A percentile compares a stretch with the other conserved stretches of the same genome.
Evolutionary conservation across 2,113 vertebrate genomes (phyloP).

Genomic region (Gila orcuttii): DNA sequence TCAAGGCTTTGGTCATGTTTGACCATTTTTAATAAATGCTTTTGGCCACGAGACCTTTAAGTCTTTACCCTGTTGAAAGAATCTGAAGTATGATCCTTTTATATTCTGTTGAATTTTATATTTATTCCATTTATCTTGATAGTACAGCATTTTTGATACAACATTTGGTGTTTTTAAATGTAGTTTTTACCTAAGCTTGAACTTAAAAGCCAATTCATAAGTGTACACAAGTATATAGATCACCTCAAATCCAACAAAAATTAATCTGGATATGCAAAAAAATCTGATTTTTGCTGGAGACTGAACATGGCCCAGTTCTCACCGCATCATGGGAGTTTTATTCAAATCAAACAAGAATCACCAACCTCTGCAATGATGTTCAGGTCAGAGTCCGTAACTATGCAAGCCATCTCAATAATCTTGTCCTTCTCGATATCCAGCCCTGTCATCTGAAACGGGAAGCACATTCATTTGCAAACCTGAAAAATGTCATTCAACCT

Average conservation of each 20-base stretch:
- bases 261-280: neutral
- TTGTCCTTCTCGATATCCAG: conserved; percentile 92
- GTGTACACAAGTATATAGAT: neutral
- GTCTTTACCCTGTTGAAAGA: too few relatives aligned
- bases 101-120: too few relatives aligned
- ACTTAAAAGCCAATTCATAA: neutral
- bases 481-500: neutral
- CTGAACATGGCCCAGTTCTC: too few relatives aligned
- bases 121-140: too few relatives aligned
- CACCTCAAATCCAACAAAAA: neutral
- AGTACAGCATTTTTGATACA: neutral
- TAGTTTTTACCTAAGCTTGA: neutral
- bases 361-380: conserved; percentile 90
- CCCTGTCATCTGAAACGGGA: conserved; percentile 87
- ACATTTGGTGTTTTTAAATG: neutral
- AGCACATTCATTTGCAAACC: neutral
- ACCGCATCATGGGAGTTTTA: neutral
- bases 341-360: neutral
- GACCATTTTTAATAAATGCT: too few relatives aligned
- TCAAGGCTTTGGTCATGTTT: too few relatives aligned
- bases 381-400: conserved; percentile 90
- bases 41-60: too few relatives aligned
- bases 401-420: conserved; percentile 96
- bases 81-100: too few relatives aligned
- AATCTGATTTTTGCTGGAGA: too few relatives aligned